Evolutionary conservation across 2,888 invertebrate species (phyloP).

Genomic region (Oscheius sp.): DNA sequence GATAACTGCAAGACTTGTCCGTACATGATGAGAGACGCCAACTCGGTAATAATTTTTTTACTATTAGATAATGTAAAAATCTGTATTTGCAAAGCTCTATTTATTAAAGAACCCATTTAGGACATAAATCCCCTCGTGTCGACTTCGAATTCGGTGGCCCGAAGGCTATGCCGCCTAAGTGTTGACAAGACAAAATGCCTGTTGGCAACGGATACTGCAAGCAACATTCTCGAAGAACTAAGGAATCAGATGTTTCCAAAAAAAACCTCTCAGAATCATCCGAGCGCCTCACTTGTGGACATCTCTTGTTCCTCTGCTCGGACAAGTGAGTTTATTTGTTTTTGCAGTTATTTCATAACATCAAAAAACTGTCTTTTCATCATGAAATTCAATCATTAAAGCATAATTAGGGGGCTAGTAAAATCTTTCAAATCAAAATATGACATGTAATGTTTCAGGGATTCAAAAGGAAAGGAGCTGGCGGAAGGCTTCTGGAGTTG

Average conservation of each 20-base stretch:
- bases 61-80: slow-evolving; percentile 15
- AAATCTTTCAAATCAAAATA: slow-evolving; percentile 4
- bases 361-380: slow-evolving; percentile 8
- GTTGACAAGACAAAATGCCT: background rate
- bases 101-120: slow-evolving; percentile 9
- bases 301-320: slow-evolving; percentile 11
- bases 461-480: slow-evolving; percentile 19
- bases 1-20: slow-evolving; percentile 13
- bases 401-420: slow-evolving; percentile 12
- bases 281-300: slow-evolving; percentile 3
- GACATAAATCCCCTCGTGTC: background rate
- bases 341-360: slow-evolving; percentile 20
- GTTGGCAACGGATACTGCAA: background rate
- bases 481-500: background rate
- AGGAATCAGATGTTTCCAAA: slow-evolving; percentile 2
- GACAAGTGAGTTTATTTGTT: slow-evolving; percentile 23
- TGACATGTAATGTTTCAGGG: slow-evolving; percentile 25
- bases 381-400: slow-evolving; percentile 14
- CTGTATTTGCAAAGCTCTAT: slow-evolving; percentile 15
- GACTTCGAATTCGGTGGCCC: slow-evolving; percentile 1
- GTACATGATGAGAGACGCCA: slow-evolving; percentile 2
- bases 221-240: slow-evolving; percentile 1
- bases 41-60: slow-evolving; percentile 19
- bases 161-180: slow-evolving; percentile 9
- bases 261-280: background rate